These are phyloP conservation scores for Drosophila tani DNA, from an alignment of 1,140 invertebrate species.

Conservation along the genomic window DNA sequence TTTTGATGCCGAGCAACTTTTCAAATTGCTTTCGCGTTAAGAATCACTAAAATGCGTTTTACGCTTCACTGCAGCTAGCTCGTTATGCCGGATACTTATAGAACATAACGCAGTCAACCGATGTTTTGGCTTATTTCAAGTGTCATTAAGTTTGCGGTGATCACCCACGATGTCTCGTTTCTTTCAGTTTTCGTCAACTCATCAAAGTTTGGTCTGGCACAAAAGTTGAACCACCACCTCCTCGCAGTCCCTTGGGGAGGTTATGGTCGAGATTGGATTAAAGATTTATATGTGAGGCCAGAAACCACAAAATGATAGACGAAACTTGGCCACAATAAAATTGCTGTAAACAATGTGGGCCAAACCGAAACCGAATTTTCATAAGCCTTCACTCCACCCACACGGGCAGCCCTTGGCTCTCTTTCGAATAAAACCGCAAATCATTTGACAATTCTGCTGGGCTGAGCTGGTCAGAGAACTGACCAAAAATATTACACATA, in stretches of 20 bases:
- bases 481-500: constrained; percentile 49
- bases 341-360: constrained; percentile 65
- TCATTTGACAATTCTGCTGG: constrained; percentile 33
- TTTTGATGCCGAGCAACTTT: constrained; percentile 61
- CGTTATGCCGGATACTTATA: constrained; percentile 29
- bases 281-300: constrained; percentile 21
- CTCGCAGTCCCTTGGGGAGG: constrained; percentile 9
- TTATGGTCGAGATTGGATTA: constrained; percentile 21
- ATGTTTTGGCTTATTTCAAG: constrained; percentile 52
- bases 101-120: background rate
- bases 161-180: constrained; percentile 14
- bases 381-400: constrained; percentile 32
- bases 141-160: constrained; percentile 61
- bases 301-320: constrained; percentile 58
- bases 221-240: constrained; percentile 37
- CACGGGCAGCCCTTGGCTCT: constrained; percentile 1
- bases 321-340: constrained; percentile 63
- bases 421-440: constrained; percentile 49
- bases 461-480: constrained; percentile 8
- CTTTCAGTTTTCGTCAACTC: constrained; percentile 54
- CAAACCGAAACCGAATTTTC: constrained; percentile 46
- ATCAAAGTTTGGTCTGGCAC: constrained; percentile 36
- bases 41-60: constrained; percentile 75
- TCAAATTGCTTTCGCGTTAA: constrained; percentile 76
- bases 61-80: constrained; percentile 36